Conservation (phyloP, 2,113 vertebrate species). For the Oriolus oriolus region DNA sequence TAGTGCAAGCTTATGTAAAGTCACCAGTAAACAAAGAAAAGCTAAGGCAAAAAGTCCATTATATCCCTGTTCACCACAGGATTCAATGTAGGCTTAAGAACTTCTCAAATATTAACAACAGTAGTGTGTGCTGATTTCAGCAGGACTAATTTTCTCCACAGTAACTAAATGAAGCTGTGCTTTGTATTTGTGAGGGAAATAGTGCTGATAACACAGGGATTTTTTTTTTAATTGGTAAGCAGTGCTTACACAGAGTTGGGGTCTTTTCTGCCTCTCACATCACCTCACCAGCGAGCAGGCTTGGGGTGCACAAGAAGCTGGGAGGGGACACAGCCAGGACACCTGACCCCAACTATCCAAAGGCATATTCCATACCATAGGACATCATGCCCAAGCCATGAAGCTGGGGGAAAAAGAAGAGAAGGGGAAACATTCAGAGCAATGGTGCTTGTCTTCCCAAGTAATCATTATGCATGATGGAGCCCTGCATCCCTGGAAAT, state of each 20-base stretch:
- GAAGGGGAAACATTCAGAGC: background rate
- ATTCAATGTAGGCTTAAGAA: background rate
- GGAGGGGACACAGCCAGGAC: background rate
- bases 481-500: background rate
- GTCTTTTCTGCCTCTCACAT: background rate
- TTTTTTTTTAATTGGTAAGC: background rate
- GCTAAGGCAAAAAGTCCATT: background rate
- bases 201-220: background rate
- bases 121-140: background rate
- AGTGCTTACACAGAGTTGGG: background rate
- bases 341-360: background rate
- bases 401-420: background rate
- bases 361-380: background rate
- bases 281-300: background rate
- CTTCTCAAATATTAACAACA: background rate
- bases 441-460: rapidly evolving
- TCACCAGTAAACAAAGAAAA: background rate
- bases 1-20: background rate
- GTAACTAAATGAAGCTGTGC: background rate
- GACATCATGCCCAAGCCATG: background rate
- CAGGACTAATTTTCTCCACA: background rate
- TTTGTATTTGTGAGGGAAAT: background rate
- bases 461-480: too few relatives aligned
- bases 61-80: background rate
- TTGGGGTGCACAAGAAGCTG: background rate